Evolutionary conservation across 2,888 invertebrate species (phyloP), one percentile per base, ranked within the genome.

Genomic region (Furcula furcula): DNA sequence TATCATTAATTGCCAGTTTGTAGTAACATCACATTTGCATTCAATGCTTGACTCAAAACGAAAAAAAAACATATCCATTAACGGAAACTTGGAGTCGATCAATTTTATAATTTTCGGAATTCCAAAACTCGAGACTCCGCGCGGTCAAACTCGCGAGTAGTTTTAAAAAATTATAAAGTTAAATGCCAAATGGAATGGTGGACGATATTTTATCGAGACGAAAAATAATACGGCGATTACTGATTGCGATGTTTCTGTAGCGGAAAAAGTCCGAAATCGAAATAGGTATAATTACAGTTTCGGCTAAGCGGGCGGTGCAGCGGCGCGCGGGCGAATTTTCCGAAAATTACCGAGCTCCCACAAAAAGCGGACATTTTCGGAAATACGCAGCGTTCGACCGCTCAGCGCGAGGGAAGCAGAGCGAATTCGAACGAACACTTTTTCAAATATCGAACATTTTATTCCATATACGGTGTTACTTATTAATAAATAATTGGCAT

Each of bases 261-360:
- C 14, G 26, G 54, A 84, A 85, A 84, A 81, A 76, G 58, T 59
- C 51, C 53, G 52, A 73, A 65, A 83, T 84, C 79, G 67, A 80
- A 84, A 82, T 84, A 83, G 75, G 82, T 65, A 76, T 82, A 84
- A 85, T 86, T 84, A 79, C 75, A 56, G 65, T 55, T 62, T 60
- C 61, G 60, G 56, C 66, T 68, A 60, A 72, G 61, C 53, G 53
- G 40, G 36, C 50, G 58, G 49, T n/a, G n/a, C 40, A 50, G 47
- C 34, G 53, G 50, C 36, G 61, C 55, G 66, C 58, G 42, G 49
- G 54, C 57, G 70, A 74, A 79, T 80, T 84, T 84, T 68, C 76
- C 64, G 67, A 77, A 84, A 84, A 82, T 83, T 80, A 70, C 78
- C 20, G 39, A 37, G 37, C 27, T 33, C 19, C 30, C 29, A 49